phyloP scores from a whole-genome alignment of 2,888 invertebrate genomes.

The Lasiommata megera region DNA sequence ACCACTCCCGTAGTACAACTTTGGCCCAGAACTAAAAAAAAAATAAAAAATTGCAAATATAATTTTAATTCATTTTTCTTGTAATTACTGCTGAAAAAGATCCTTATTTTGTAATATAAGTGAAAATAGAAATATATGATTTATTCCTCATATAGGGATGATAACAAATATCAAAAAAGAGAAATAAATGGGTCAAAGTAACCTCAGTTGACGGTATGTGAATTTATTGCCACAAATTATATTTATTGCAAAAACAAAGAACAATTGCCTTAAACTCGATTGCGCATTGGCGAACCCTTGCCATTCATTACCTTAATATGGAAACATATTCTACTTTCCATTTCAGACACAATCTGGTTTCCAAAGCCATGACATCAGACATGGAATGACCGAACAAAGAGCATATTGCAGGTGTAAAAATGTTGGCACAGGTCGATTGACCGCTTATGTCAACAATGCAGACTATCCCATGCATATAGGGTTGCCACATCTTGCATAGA shows the following conservation, averaged over 20 bases:
- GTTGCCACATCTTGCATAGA: not conserved
- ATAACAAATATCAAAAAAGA: no score
- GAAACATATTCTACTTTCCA: constrained; percentile 3
- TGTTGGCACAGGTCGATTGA: constrained; percentile 63
- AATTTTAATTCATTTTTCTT: no score
- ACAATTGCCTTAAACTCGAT: not conserved
- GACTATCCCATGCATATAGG: constrained; percentile 21
- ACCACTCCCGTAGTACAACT: no score
- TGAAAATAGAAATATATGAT: no score
- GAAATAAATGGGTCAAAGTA: no score
- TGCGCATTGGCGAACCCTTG: not conserved
- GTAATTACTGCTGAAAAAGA: no score
- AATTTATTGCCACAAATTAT: not conserved
- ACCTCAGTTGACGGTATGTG: no score
- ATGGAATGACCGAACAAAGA: constrained; percentile 17
- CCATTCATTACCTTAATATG: constrained; percentile 4
- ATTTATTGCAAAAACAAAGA: not conserved
- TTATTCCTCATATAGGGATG: no score
- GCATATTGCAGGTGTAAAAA: constrained; percentile 55
- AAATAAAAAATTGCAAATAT: no score
- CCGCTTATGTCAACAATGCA: constrained; percentile 34
- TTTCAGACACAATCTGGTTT: constrained; percentile 14
- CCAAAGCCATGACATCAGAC: constrained; percentile 10
- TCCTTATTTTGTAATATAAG: no score
- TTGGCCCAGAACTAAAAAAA: no score